Conservation (phyloP, 1,140 invertebrate genomes). For the Megathymus violae region DNA sequence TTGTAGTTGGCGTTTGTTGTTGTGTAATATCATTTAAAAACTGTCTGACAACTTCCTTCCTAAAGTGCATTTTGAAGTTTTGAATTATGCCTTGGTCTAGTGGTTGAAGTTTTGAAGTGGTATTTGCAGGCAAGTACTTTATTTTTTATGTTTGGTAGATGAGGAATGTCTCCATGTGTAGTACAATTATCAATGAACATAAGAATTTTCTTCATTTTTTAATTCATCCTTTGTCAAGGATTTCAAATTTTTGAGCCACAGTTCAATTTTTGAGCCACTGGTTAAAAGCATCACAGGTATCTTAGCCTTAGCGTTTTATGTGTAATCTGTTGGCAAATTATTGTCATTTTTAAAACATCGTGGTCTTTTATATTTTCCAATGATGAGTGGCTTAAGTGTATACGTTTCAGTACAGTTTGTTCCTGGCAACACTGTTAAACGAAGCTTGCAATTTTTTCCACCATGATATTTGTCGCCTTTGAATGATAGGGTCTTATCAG, state of each 20-base stretch:
- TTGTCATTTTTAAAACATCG: constrained; percentile 74
- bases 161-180: constrained; percentile 18
- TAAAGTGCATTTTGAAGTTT: constrained; percentile 37
- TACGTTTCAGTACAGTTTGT: constrained; percentile 12
- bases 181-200: constrained; percentile 39
- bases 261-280: too few relatives aligned
- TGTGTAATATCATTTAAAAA: too few relatives aligned
- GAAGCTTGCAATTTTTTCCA: constrained; percentile 30
- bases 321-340: constrained; percentile 61
- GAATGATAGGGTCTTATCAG: constrained; percentile 35
- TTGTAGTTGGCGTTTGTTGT: too few relatives aligned
- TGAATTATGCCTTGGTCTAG: constrained; percentile 40
- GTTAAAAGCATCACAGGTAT: too few relatives aligned
- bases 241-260: too few relatives aligned
- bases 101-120: constrained; percentile 38
- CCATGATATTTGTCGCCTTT: constrained; percentile 40
- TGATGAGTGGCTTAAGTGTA: constrained; percentile 53
- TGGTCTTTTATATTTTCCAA: constrained; percentile 77
- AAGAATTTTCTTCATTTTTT: too few relatives aligned
- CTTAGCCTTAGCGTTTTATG: constrained; percentile 75
- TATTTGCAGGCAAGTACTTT: constrained; percentile 34
- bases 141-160: constrained; percentile 28
- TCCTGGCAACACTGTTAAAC: constrained; percentile 32
- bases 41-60: too few relatives aligned
- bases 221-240: too few relatives aligned